Base-by-base conservation (phyloP, 1,140 invertebrate species). In the Drosophila sproati region DNA sequence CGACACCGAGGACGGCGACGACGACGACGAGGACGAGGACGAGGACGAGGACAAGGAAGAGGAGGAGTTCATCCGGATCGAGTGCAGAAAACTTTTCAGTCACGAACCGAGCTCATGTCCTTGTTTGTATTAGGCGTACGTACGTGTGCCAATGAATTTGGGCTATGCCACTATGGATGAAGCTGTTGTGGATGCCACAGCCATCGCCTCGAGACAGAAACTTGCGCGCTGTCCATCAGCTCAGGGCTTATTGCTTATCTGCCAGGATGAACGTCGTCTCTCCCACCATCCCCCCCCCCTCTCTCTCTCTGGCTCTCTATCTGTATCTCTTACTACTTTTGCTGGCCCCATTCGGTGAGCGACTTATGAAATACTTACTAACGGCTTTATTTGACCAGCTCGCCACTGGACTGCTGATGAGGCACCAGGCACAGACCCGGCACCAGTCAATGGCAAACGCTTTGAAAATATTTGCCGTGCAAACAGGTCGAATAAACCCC, bases 361-460 rank as follows among this genome's bases (percentile, higher is more conserved):
- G 78, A 89, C 85, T 89, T 89, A 89, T 89, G 85, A 89, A 90
- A 89, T 89, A 89, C 85, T 89, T 89, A 89, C 86, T 76, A 85
- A 78, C 75, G 82, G 85, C 85, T 88, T 89, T 89, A 88, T 88
- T 88, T 88, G 80, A 83, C 77, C 85, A 88, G 64, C 85, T 76
- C 74, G 57, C 80, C 74, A 73, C 73, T 68, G 63, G 78, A 88
- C 80, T 88, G 76, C 80, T 87, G 83, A 86, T 87, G 83, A 87
- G 75, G 20, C 20, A 20, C 20, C 31, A 20, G 52, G 20, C 64
- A 48, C n/a, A 50, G 61, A 51, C 20, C 39, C 4, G 6, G 32
- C 55, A 31, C 3, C 39, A 47, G 41, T 32, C 0, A 12, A 34
- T 28, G 39, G 20, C 20, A 20, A 55, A 61, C 64, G 48, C 66